Conservation (phyloP, 2,113 vertebrate species). For the Tenrec ecaudatus region DNA sequence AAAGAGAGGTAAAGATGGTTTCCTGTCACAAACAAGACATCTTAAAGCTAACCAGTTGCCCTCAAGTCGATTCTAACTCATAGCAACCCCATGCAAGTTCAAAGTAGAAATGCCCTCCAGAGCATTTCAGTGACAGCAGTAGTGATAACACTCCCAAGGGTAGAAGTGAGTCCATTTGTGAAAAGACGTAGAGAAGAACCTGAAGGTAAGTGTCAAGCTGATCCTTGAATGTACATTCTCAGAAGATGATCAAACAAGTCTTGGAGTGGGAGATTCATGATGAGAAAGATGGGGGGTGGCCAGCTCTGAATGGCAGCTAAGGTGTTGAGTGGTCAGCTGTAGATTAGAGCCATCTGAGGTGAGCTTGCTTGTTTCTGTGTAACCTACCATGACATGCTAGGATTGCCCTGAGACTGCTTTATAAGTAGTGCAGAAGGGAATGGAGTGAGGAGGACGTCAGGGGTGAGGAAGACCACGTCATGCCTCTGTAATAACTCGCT, state of each 20-base stretch:
- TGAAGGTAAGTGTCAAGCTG: neutral
- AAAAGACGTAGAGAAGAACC: neutral
- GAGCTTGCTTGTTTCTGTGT: conserved; percentile 32
- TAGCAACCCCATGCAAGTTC: neutral
- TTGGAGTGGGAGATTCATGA: neutral
- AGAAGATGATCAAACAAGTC: neutral
- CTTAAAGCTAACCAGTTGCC: neutral
- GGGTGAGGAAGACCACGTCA: conserved; percentile 30
- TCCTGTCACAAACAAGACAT: neutral
- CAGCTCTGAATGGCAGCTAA: neutral
- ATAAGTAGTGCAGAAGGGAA: neutral
- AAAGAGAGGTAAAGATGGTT: neutral
- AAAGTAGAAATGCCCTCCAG: neutral
- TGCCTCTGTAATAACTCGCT: conserved; percentile 30
- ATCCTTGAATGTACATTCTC: conserved; percentile 26
- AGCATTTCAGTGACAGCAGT: neutral
- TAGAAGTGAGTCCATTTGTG: neutral
- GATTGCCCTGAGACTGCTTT: conserved; percentile 19
- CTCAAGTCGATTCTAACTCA: neutral
- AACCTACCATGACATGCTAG: neutral
- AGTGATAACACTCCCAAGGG: neutral
- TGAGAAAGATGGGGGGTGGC: neutral
- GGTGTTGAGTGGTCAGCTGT: neutral
- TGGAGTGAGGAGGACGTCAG: conserved; percentile 13
- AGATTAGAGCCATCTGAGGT: neutral